phyloP scores from a whole-genome alignment of 2,113 vertebrate genomes.

The Atlantisia rogersi region DNA sequence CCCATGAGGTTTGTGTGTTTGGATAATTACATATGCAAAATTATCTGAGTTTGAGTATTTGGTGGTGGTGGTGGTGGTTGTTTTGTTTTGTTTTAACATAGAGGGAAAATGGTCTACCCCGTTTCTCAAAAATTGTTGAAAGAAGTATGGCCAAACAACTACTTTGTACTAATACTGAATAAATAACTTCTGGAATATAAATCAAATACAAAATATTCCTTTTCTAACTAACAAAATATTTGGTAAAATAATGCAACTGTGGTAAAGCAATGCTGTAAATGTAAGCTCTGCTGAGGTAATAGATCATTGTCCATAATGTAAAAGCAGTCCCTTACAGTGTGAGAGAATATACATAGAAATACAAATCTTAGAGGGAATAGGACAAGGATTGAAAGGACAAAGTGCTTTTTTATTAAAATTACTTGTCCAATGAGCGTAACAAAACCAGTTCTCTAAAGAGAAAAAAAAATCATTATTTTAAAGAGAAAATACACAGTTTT shows the following conservation, averaged over 20 bases:
- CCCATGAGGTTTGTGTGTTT: not conserved
- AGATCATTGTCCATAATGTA: not conserved
- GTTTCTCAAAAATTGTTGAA: not conserved
- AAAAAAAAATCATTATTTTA: not conserved
- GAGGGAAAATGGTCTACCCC: rapidly evolving
- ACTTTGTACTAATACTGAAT: not conserved
- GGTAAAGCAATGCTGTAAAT: not conserved
- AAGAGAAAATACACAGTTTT: not conserved
- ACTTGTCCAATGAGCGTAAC: not conserved
- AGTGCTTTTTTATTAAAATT: not conserved
- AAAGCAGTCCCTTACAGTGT: not conserved
- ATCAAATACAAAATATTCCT: not conserved
- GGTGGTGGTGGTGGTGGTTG: too few relatives aligned
- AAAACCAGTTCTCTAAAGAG: not conserved
- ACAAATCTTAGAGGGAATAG: not conserved
- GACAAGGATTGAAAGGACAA: not conserved
- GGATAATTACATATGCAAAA: not conserved
- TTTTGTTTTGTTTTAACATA: not conserved
- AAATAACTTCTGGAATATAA: not conserved
- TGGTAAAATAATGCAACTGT: not conserved
- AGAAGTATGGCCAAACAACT: not conserved
- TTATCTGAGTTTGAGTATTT: too few relatives aligned
- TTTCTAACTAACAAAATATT: not conserved
- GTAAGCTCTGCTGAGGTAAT: not conserved
- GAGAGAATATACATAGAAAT: not conserved